Conservation (phyloP, 2,113 vertebrate genomes). For the Myotis brandtii region DNA sequence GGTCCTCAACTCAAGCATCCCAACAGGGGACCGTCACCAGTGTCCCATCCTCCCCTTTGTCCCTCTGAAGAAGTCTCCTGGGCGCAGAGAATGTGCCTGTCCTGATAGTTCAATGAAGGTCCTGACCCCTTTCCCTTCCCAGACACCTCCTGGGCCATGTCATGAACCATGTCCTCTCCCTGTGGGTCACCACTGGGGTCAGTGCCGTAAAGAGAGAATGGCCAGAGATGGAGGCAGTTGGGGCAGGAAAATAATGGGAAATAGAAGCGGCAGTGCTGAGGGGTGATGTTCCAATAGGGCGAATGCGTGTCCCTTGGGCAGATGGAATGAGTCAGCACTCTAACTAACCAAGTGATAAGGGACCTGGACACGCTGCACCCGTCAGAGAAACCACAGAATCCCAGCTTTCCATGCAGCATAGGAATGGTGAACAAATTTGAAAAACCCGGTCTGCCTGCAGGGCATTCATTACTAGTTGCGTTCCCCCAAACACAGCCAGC, state of each 20-base stretch:
- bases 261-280: background rate
- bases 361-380: fast-evolving
- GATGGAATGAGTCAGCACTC: background rate
- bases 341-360: fast-evolving
- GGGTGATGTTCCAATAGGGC: background rate
- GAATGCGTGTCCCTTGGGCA: background rate
- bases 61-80: background rate
- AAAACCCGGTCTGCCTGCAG: background rate
- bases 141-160: background rate
- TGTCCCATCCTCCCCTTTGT: no score
- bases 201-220: background rate
- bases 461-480: fast-evolving
- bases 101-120: background rate
- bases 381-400: background rate
- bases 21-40: fast-evolving
- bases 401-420: fast-evolving
- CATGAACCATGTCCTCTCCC: background rate
- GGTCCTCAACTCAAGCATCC: fast-evolving
- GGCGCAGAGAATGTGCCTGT: fast-evolving
- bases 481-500: fast-evolving
- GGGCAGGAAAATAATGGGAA: background rate
- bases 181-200: background rate
- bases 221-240: fast-evolving
- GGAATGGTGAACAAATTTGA: background rate
- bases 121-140: background rate